A percentile compares a stretch with the other conserved stretches of the same genome.
phyloP scores from a whole-genome alignment of 2,113 vertebrate genomes.

The Lepisosteus osseus region DNA sequence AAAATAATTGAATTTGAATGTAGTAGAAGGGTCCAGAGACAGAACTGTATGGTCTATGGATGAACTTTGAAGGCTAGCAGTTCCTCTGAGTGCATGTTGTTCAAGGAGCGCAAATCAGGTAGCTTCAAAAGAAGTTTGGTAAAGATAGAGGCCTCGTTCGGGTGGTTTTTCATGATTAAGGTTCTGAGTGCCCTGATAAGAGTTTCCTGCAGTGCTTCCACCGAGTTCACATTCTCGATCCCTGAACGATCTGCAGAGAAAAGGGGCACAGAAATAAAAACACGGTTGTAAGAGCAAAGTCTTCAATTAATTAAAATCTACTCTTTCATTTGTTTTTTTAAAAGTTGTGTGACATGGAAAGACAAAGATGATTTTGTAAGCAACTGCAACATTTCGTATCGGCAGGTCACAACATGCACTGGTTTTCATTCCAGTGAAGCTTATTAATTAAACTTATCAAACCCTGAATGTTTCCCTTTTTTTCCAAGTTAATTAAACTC shows the following conservation, averaged over 20 bases:
- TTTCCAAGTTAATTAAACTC: no score
- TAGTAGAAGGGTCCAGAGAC: slow-evolving; percentile 38
- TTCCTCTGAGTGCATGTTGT: slow-evolving; percentile 98
- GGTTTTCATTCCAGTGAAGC: no score
- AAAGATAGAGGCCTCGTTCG: slow-evolving; percentile 88
- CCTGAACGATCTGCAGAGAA: slow-evolving; percentile 82
- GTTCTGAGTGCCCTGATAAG: slow-evolving; percentile 89
- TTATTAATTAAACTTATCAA: no score
- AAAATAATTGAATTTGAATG: slow-evolving; percentile 13
- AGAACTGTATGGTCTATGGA: slow-evolving; percentile 64
- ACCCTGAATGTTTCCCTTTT: no score
- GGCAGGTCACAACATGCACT: no score
- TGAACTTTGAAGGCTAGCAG: slow-evolving; percentile 96
- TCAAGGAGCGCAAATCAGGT: slow-evolving; percentile 94
- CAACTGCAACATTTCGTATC: no score
- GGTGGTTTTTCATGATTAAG: slow-evolving; percentile 92
- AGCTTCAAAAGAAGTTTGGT: slow-evolving; percentile 96
- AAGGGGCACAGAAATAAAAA: neutral
- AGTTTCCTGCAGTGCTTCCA: slow-evolving; percentile 92
- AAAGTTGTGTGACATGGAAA: no score
- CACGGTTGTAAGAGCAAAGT: neutral
- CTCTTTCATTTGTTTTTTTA: no score
- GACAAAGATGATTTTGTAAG: no score
- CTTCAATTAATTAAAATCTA: no score
- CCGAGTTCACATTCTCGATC: slow-evolving; percentile 86